phyloP scores from a whole-genome alignment of 2,797 vertebrate species.

The Pelodytes ibericus region DNA sequence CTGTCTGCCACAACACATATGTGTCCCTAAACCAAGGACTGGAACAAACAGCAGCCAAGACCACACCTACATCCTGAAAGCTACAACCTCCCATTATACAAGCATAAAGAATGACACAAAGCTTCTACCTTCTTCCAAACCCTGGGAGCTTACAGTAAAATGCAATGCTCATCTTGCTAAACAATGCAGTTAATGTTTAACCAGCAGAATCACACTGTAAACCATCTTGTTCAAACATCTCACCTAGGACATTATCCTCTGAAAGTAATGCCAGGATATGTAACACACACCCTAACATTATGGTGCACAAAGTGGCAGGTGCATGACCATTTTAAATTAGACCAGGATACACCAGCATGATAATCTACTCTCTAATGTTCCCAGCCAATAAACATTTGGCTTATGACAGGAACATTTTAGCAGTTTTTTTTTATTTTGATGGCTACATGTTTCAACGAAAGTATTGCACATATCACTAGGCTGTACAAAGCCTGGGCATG shows the following conservation, averaged over 20 bases:
- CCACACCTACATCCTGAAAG: conserved; percentile 32
- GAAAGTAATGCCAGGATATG: background rate
- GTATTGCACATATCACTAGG: no score
- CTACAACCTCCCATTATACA: conserved; percentile 24
- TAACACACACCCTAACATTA: background rate
- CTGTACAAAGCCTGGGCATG: no score
- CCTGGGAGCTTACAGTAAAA: conserved; percentile 7
- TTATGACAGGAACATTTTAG: no score
- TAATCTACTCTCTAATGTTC: no score
- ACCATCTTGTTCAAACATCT: background rate
- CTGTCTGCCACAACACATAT: conserved; percentile 7
- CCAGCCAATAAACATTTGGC: no score
- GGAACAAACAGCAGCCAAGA: conserved; percentile 21
- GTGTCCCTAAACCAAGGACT: conserved; percentile 1
- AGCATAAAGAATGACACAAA: background rate
- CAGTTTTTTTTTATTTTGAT: no score
- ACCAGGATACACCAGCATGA: no score
- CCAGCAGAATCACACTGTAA: background rate
- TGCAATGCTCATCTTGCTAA: background rate
- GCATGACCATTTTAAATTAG: no score
- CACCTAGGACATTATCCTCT: background rate
- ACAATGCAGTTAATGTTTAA: conserved; percentile 11
- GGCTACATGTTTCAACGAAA: no score
- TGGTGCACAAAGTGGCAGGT: no score
- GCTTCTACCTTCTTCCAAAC: background rate